Evolutionary conservation across 1,140 invertebrate species (phyloP).

Genomic region (Agrypnia vestita): DNA sequence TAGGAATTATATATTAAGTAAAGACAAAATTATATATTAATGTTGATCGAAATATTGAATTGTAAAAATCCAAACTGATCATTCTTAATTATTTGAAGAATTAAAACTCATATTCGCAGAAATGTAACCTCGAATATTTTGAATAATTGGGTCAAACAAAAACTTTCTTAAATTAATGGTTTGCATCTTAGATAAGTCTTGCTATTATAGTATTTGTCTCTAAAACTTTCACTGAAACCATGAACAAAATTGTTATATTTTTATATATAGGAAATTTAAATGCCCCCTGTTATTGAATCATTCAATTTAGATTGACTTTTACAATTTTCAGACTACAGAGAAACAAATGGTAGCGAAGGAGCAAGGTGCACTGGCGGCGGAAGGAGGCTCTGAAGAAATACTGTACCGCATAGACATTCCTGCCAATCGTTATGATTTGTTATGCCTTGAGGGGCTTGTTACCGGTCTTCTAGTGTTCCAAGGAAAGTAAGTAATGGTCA

Average conservation of each 20-base stretch:
- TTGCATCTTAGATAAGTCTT: too few relatives aligned
- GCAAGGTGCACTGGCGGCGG: constrained; percentile 81
- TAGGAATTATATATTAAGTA: too few relatives aligned
- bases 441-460: constrained; percentile 95
- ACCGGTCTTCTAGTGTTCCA: constrained; percentile 91
- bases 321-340: constrained; percentile 84
- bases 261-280: not conserved
- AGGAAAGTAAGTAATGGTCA: constrained; percentile 84
- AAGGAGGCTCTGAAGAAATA: constrained; percentile 83
- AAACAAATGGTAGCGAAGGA: constrained; percentile 93
- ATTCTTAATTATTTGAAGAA: too few relatives aligned
- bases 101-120: too few relatives aligned
- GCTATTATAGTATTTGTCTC: too few relatives aligned
- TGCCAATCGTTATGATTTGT: constrained; percentile 97
- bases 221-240: too few relatives aligned
- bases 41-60: too few relatives aligned
- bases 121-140: too few relatives aligned
- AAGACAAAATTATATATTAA: too few relatives aligned
- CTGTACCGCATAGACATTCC: constrained; percentile 98
- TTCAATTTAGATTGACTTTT: constrained; percentile 2
- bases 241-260: constrained; percentile 13
- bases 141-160: too few relatives aligned
- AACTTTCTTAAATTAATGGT: too few relatives aligned
- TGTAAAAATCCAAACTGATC: too few relatives aligned
- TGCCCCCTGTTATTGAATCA: not conserved